Conservation (phyloP, 2,797 vertebrate species). For the Thunnus albacares region DNA sequence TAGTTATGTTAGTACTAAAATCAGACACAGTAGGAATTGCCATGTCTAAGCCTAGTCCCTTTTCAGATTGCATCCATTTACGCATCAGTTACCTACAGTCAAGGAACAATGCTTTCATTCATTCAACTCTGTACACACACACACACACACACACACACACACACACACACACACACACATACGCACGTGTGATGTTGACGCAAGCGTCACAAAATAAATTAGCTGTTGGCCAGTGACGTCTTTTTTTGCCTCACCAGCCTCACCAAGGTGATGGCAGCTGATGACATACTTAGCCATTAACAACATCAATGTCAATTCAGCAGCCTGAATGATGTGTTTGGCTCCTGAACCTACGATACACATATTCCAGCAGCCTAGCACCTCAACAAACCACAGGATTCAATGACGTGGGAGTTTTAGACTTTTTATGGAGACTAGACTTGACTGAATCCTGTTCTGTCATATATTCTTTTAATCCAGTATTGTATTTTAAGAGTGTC, state of each 20-base stretch:
- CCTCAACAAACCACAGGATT: background rate
- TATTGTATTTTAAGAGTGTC: background rate
- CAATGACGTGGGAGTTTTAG: background rate
- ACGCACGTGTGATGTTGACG: slow-evolving; percentile 28
- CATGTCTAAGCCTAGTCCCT: background rate
- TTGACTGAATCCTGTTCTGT: background rate
- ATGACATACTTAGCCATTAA: slow-evolving; percentile 44
- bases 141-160: slow-evolving; percentile 8
- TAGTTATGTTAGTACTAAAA: background rate
- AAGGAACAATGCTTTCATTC: slow-evolving; percentile 26
- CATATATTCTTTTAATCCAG: background rate
- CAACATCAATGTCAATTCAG: slow-evolving; percentile 1
- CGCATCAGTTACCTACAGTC: background rate
- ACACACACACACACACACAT: background rate
- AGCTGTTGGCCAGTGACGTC: slow-evolving; percentile 21
- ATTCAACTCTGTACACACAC: background rate
- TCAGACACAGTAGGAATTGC: slow-evolving; percentile 2
- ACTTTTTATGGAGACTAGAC: background rate
- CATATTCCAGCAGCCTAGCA: background rate
- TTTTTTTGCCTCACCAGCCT: slow-evolving; percentile 29
- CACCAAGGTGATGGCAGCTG: slow-evolving; percentile 40
- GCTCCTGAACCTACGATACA: background rate
- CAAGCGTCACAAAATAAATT: slow-evolving; percentile 36
- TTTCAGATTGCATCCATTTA: slow-evolving; percentile 8
- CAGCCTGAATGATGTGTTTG: background rate